Evolutionary conservation across 2,113 vertebrate species (phyloP), one percentile per base, ranked within the genome.

Genomic region (Marcusenius ussheri): DNA sequence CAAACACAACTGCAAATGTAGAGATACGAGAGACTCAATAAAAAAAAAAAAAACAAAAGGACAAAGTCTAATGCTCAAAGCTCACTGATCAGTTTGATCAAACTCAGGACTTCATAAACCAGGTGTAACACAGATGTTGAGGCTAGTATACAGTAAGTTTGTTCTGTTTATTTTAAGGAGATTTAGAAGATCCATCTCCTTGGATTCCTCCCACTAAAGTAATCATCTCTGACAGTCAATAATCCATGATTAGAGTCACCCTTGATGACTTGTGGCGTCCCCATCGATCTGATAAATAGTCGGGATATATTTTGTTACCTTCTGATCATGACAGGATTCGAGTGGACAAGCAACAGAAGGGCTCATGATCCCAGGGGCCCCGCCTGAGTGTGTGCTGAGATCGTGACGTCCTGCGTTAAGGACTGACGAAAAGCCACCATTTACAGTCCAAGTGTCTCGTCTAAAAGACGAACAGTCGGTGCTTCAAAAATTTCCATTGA

Each of bases 261-360:
- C 91, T 0, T 91, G 94, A 93, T 94, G 95, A 95, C 95, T 95
- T 95, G 95, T 95, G 93, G 95, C 92, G 90, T 92, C 94, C 94
- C 95, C 95, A 96, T 94, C 95, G 96, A 96, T 96, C 95, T 95
- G 95, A 96, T 96, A 96, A 95, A 96, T 95, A 96, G 94, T 95
- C 95, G 92, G 92, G 91, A 93, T 93, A 93, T 94, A 96, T 96
- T 96, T 94, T 94, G 95, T 96, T 96, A 95, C 95, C 93, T 92
- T 95, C 92, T 92, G 49, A 93, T 92, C 93, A 91, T 92, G 91
- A 93, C 91, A 92, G 93, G 89, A 93, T 95, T 92, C 93, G 83
- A 94, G 93, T 93, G 92, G 93, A 95, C 93, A 96, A 95, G 95
- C 92, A 92, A 92, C 93, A 94, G 92, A 95, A 84, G 45, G 35